Evolutionary conservation across 2,113 vertebrate species (phyloP).

Genomic region (Phaethornis superciliosus): DNA sequence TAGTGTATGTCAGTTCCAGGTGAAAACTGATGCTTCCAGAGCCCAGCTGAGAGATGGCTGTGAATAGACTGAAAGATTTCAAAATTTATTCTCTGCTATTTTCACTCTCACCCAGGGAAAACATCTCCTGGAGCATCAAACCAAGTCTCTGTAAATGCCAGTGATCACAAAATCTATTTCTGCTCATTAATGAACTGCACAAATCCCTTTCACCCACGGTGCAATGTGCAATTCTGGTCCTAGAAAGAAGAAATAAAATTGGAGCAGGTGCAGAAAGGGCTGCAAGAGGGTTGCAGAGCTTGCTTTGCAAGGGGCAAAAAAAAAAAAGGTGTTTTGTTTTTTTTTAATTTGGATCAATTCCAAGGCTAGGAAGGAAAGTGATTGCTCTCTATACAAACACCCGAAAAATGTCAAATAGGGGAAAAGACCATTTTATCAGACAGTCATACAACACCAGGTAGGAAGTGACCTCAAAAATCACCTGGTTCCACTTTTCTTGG

Average conservation of each 20-base stretch:
- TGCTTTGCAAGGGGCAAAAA: neutral
- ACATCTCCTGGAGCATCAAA: neutral
- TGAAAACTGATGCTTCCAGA: neutral
- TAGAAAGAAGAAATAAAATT: neutral
- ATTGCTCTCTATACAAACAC: neutral
- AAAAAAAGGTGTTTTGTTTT: too few species aligned
- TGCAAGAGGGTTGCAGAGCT: neutral
- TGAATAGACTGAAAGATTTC: neutral
- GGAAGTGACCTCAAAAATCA: too few species aligned
- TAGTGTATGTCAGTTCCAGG: neutral
- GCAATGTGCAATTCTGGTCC: neutral
- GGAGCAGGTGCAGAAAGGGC: neutral
- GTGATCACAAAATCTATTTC: neutral
- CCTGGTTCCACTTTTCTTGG: too few species aligned
- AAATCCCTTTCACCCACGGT: neutral
- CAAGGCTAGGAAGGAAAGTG: neutral
- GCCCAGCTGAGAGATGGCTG: neutral
- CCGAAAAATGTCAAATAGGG: neutral
- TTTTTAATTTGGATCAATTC: neutral
- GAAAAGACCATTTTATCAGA: neutral
- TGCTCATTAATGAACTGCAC: neutral
- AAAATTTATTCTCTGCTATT: neutral
- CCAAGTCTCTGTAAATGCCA: fast-evolving
- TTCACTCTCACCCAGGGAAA: neutral
- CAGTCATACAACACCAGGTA: too few species aligned